Percentiles rank a stretch among this genome's conserved stretches.
These are phyloP conservation scores for Pseudopleuronectes americanus DNA, from an alignment of 2,797 vertebrate genomes.

Conservation along the genomic window DNA sequence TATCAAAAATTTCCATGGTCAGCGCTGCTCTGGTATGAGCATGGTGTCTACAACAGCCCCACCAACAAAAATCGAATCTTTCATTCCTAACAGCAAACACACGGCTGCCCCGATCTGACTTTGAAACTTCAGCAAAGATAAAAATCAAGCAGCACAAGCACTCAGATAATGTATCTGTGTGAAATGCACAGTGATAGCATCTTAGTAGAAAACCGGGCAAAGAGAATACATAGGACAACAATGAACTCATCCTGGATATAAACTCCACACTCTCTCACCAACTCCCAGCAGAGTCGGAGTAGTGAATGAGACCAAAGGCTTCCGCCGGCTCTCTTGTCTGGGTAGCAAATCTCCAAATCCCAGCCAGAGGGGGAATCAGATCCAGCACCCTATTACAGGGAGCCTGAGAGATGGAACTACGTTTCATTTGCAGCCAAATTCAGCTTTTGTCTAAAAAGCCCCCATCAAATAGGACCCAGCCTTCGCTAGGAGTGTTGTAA, in stretches of 20 bases:
- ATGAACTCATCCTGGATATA: constrained; percentile 72
- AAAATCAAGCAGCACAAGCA: constrained; percentile 66
- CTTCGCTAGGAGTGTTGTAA: constrained; percentile 47
- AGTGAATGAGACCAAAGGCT: constrained; percentile 64
- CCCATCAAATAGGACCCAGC: constrained; percentile 46
- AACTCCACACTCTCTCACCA: constrained; percentile 29
- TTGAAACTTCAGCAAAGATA: constrained; percentile 66
- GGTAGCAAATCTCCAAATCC: constrained; percentile 75
- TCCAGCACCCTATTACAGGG: constrained; percentile 61
- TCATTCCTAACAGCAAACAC: constrained; percentile 41
- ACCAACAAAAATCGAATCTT: constrained; percentile 30
- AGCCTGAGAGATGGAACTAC: constrained; percentile 56
- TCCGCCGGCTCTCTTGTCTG: constrained; percentile 63
- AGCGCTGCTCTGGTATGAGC: constrained; percentile 5
- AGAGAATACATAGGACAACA: constrained; percentile 69
- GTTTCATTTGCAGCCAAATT: constrained; percentile 63
- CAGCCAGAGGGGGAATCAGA: constrained; percentile 67
- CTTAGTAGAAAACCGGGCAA: constrained; percentile 71
- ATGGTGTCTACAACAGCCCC: constrained; percentile 3
- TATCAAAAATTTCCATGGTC: constrained; percentile 2
- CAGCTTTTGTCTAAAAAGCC: constrained; percentile 57
- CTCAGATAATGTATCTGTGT: constrained; percentile 61
- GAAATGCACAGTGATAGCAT: constrained; percentile 70
- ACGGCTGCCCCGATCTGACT: constrained; percentile 52
- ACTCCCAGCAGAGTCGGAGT: constrained; percentile 47